Base-by-base conservation (phyloP, 2,888 invertebrate species). In the Azorinus chamasolen region DNA sequence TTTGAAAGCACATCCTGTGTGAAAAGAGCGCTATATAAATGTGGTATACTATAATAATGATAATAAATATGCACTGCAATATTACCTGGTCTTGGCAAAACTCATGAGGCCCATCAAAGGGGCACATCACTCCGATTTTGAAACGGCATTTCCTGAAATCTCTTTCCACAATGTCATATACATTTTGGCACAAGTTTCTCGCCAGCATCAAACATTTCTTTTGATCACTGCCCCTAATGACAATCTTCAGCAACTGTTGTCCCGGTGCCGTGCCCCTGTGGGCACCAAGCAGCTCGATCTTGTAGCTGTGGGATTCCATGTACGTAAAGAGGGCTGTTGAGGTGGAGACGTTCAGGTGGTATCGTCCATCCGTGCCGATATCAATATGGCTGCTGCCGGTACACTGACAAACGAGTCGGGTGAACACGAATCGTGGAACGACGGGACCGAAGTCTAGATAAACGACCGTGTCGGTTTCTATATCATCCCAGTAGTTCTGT, bases 121-220 rank as follows among this genome's bases (percentile, higher is more conserved):
- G 85, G 46, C 85, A 85, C 58, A 59, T 63, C 4, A 80, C 73
- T 4, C 83, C 83, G 25, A 85, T 70, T 14, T 73, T 76, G 46
- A 66, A 78, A 3, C 73, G 46, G 51, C 85, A 85, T 32, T 73
- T 78, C 20, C 63, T 51, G 45, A 83, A 85, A 41, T 85, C 81
- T 18, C 78, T 54, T 20, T 72, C 62, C 22, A 85, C 79, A 48
- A 85, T 82, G 25, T 70, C 71, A 2, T 43, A 54, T 18, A 85
- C 59, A 14, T 61, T 65, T 20, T 61, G 55, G 55, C 79, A 79
- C 18, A 83, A 54, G 16, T 69, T 50, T 32, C 62, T 54, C 14
- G 65, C 43, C 54, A 80, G 43, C 8, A 37, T 3, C 39, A 72
- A 37, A 12, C 74, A 65, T 2, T 41, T 45, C 1, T 43, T 51